A percentile compares a stretch with the other conserved stretches of the same genome.
These are phyloP conservation scores for Hypomecis atomaria DNA, from an alignment of 2,888 invertebrate genomes.

Conservation along the genomic window DNA sequence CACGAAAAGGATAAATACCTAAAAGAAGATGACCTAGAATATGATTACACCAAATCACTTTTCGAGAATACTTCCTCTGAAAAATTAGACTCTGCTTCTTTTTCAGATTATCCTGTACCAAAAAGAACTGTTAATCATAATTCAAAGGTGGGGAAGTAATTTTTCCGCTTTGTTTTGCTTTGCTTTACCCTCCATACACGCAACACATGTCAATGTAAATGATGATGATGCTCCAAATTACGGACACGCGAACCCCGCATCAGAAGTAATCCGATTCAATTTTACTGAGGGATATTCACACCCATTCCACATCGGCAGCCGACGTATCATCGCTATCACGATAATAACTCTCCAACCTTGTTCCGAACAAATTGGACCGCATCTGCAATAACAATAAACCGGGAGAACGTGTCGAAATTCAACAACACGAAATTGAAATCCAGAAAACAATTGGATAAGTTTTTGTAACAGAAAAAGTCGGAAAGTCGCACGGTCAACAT, in stretches of 20 bases:
- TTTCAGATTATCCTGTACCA: not conserved
- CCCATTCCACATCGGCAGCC: conserved; percentile 55
- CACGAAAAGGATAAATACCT: conserved; percentile 63
- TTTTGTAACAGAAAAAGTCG: conserved; percentile 52
- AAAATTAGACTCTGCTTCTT: not conserved
- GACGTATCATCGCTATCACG: conserved; percentile 55
- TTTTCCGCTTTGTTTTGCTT: conserved; percentile 1
- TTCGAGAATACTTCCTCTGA: conserved; percentile 27
- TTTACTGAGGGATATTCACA: conserved; percentile 61
- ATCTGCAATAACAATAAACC: conserved; percentile 63
- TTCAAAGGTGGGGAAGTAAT: conserved; percentile 11
- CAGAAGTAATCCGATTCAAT: conserved; percentile 71
- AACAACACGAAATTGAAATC: conserved; percentile 60
- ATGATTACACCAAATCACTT: conserved; percentile 44
- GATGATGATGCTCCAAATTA: conserved; percentile 60
- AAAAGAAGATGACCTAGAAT: conserved; percentile 38
- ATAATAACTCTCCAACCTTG: conserved; percentile 64
- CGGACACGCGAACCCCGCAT: conserved; percentile 70
- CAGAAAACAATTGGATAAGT: conserved; percentile 63
- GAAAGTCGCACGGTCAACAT: conserved; percentile 57
- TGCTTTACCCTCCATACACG: conserved; percentile 40
- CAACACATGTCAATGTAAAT: conserved; percentile 52
- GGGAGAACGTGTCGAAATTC: conserved; percentile 58
- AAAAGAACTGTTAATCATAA: not conserved
- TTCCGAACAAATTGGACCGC: conserved; percentile 66